Base-by-base conservation (phyloP, 2,113 vertebrate species). In the Pachyramphus minor region DNA sequence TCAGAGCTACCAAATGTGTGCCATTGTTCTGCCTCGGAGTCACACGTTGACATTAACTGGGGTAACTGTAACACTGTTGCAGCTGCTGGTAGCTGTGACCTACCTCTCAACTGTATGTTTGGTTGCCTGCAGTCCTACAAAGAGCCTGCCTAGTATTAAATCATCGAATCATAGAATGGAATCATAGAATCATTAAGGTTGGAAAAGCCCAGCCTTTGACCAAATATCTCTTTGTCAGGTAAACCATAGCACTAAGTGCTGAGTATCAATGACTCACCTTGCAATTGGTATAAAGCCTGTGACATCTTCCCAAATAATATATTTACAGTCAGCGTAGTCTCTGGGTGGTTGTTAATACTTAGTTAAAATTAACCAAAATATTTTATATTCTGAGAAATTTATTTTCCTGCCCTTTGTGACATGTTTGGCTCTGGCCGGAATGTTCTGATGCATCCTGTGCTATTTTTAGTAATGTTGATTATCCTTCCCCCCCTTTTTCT, bases 351-450 rank as follows among this genome's bases (percentile, higher is more conserved):
- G 66, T 81, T 80, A 95, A 84, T 81, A 39, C 41, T 84, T 71
- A n/a, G 45, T 58, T 96, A 83, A 94, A 95, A 80, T 73, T 58
- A 93, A 53, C 9, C 49, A 80, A 92, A 93, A 66, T 88, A n/a
- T 83, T 83, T 93, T 42, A 10, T 77, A 49, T 60, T 90, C 45
- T 0, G 3, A 58, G 42, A 58, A 80, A 39, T 74, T 73, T 74
- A 49, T 86, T 93, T 93, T 78, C 39, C 47, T 87, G 39, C 39
- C 44, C 35, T 63, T 71, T 85, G 64, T 87, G 85, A 75, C 58
- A 23, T n/a, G 9, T 84, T 93, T 90, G 86, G 68, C 64, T 63
- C 59, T 67, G 79, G 63, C 41, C 28, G 1, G 45, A 67, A 66
- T 55, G 68, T 86, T 93, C 86, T 92, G 55, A 47, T 74, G 62